A percentile compares a stretch with the other conserved stretches of the same genome.
Evolutionary conservation across 2,888 invertebrate genomes (phyloP).

Genomic region (Cynaeus angustus): DNA sequence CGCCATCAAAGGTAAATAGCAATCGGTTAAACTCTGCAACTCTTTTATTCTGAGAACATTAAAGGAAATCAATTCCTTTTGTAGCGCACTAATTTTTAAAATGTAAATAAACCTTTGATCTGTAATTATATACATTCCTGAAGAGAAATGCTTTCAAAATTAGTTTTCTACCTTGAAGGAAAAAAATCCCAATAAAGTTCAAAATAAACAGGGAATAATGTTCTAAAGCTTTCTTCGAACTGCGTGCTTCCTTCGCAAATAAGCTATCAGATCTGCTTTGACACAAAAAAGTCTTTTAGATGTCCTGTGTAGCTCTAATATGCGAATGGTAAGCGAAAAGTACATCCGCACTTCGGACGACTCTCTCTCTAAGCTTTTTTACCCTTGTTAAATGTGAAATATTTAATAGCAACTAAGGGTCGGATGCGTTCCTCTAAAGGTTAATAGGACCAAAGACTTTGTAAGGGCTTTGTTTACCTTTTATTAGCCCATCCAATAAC

Average conservation of each 20-base stretch:
- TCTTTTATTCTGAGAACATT: conserved; percentile 12
- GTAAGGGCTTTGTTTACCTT: conserved; percentile 43
- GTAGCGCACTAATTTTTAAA: background rate
- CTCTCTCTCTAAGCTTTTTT: conserved; percentile 40
- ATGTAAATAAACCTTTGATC: background rate
- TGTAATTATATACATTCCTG: background rate
- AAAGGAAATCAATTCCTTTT: background rate
- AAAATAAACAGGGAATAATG: background rate
- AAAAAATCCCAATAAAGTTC: background rate
- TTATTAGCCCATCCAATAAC: conserved; percentile 39
- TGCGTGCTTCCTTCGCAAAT: conserved; percentile 38
- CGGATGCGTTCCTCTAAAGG: conserved; percentile 39
- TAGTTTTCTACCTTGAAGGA: background rate
- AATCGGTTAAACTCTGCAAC: background rate
- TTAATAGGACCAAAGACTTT: conserved; percentile 44
- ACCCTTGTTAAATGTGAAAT: conserved; percentile 48
- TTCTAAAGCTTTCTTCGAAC: background rate
- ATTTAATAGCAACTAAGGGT: conserved; percentile 48
- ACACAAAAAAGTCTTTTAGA: conserved; percentile 29
- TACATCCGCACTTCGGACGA: conserved; percentile 46
- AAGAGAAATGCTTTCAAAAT: background rate
- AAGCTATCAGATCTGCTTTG: conserved; percentile 53
- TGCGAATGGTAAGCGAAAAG: conserved; percentile 53
- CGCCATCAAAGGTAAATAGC: no score
- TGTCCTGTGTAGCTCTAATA: conserved; percentile 49